A percentile compares a stretch with the other conserved stretches of the same genome.
phyloP scores from a whole-genome alignment of 2,113 vertebrate species.

The Gymnobelideus leadbeateri region DNA sequence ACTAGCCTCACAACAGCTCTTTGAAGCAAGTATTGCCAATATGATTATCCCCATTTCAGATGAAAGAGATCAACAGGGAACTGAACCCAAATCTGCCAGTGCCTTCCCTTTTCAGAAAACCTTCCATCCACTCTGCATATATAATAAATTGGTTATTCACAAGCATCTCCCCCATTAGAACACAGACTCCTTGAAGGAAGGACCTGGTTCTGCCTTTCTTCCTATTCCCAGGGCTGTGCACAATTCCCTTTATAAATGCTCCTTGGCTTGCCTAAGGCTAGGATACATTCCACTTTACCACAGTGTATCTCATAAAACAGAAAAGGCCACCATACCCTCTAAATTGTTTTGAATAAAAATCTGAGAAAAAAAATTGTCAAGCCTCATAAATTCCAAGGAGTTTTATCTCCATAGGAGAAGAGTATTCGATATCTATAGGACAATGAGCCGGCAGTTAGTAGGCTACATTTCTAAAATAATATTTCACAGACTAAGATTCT shows the following conservation, averaged over 20 bases:
- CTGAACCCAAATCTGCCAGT: not conserved
- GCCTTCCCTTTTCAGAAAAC: not conserved
- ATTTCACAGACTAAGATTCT: not conserved
- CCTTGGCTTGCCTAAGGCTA: not conserved
- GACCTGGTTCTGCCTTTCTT: not conserved
- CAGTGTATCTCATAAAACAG: conserved; percentile 12
- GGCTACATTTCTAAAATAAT: not conserved
- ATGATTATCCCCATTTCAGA: not conserved
- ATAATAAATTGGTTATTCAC: not conserved
- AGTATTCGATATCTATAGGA: conserved; percentile 50
- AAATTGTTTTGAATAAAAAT: conserved; percentile 73
- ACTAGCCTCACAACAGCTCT: not conserved
- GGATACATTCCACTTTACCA: not conserved
- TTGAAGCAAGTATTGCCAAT: not conserved
- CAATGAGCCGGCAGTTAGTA: not conserved
- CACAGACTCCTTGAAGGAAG: not conserved
- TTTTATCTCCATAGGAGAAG: conserved; percentile 42
- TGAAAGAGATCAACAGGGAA: not conserved
- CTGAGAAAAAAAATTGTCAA: conserved; percentile 50
- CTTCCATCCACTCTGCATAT: not conserved
- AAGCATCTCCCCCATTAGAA: not conserved
- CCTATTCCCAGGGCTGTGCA: not conserved
- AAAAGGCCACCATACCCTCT: conserved; percentile 55
- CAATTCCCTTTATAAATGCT: not conserved
- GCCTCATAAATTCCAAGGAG: conserved; percentile 49